Evolutionary conservation across 1,140 invertebrate genomes (phyloP), one percentile per base, ranked within the genome.

Genomic region (Drosophila aff.): DNA sequence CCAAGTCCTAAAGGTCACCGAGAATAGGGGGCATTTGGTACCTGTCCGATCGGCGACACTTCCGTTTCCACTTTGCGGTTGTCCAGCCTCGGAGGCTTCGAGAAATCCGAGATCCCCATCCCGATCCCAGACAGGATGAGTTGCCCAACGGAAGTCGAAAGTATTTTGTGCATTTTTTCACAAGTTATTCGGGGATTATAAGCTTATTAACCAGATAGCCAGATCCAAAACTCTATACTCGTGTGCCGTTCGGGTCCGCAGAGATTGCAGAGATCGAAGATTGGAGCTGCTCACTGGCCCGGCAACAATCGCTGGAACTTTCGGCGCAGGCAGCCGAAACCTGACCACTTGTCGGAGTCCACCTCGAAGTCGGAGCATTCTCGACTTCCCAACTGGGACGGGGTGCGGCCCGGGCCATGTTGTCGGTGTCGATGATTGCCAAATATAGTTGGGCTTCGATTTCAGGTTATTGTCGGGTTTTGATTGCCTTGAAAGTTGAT

Each of bases 1-100:
- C 15, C 31, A 10, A 73, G 64, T 79, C 57, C 69, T 76, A 89
- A 89, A 89, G 84, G 84, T 89, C 85, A 89, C 59, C 71, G 58
- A 63, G 68, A 81, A 90, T 75, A 64, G 74, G 64, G 43, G 79
- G 52, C 69, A 64, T 57, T 55, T 75, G 49, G 62, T 82, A 55
- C 69, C 82, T 78, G 78, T 61, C 49, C 53, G 28, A 36, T 49
- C 61, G 78, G 78, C 78, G 75, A 83, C 81, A 91, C 89, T 91
- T 91, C 89, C 89, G 89, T 89, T 91, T 91, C 89, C 89, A 91
- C 83, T 91, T 91, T 91, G 89, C 84, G 89, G 89, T 91, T 53
- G 71, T 36, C 84, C 66, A 75, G 79, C 73, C 74, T 78, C 83
- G 38, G 4, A 61, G 55, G 52, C 46, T 60, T 58, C 46, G 44